Evolutionary conservation across 2,797 vertebrate genomes (phyloP).

Genomic region (Takifugu ocellatus): DNA sequence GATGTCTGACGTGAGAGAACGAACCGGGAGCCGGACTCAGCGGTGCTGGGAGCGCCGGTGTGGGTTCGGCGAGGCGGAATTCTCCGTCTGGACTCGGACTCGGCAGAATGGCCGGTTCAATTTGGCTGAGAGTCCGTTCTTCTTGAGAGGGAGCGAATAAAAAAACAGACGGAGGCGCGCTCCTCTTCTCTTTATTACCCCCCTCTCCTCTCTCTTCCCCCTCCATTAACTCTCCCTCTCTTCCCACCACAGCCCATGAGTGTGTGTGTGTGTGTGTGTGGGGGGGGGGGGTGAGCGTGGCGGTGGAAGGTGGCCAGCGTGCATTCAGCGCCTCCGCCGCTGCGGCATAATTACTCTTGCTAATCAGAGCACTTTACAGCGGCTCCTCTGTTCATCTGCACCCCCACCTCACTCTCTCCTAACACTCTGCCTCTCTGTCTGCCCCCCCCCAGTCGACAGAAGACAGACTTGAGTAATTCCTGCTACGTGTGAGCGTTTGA

Average conservation of each 20-base stretch:
- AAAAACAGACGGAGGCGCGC: slow-evolving; percentile 31
- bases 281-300: slow-evolving; percentile 29
- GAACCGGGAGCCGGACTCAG: too few species aligned
- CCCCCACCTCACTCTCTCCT: slow-evolving; percentile 44
- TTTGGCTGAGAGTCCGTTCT: slow-evolving; percentile 8
- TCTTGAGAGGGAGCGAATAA: slow-evolving; percentile 20
- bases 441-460: slow-evolving; percentile 47
- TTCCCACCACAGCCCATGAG: slow-evolving; percentile 44
- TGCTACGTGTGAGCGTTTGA: slow-evolving; percentile 44
- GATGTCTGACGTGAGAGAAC: too few species aligned
- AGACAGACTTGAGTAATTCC: slow-evolving; percentile 61
- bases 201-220: slow-evolving; percentile 5
- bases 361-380: slow-evolving; percentile 82
- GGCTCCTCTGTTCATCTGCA: slow-evolving; percentile 74
- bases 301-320: slow-evolving; percentile 62
- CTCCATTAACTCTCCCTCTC: slow-evolving; percentile 22
- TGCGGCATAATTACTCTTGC: slow-evolving; percentile 77
- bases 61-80: too few species aligned
- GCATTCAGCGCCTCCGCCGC: slow-evolving; percentile 65
- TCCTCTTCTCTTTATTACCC: slow-evolving; percentile 24
- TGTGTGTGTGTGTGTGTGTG: slow-evolving; percentile 22
- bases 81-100: too few species aligned
- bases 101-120: too few species aligned
- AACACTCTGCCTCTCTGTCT: slow-evolving; percentile 67
- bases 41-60: too few species aligned